phyloP scores from a whole-genome alignment of 2,113 vertebrate species.

The Etheostoma cragini region DNA sequence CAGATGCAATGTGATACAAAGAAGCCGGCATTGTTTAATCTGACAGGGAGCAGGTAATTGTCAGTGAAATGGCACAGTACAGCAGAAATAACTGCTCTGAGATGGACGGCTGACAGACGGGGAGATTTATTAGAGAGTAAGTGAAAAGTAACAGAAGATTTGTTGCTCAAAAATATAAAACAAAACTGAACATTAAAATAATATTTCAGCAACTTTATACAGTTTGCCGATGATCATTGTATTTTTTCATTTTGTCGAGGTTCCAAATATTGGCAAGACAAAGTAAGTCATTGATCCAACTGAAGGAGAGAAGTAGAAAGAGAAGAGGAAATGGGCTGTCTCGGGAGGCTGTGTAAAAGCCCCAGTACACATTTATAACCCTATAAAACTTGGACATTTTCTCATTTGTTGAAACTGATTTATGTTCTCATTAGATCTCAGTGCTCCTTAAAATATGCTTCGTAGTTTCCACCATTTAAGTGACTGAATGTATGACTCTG shows the following conservation, averaged over 20 bases:
- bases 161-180: background rate
- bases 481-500: background rate
- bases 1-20: constrained; percentile 3
- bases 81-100: background rate
- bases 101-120: background rate
- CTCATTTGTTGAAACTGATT: constrained; percentile 33
- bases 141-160: background rate
- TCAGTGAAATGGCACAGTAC: background rate
- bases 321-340: background rate
- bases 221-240: background rate
- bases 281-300: background rate
- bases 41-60: constrained; percentile 6
- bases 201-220: background rate
- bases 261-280: background rate
- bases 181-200: background rate
- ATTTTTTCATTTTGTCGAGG: constrained; percentile 6
- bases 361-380: constrained; percentile 16
- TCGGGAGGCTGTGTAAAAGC: background rate
- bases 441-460: background rate
- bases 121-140: background rate
- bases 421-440: constrained; percentile 30
- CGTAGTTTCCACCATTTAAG: background rate
- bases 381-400: constrained; percentile 23
- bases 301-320: background rate
- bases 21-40: constrained; percentile 14